Conservation (phyloP, 2,888 invertebrate genomes). For the Drosophila peninsularis region DNA sequence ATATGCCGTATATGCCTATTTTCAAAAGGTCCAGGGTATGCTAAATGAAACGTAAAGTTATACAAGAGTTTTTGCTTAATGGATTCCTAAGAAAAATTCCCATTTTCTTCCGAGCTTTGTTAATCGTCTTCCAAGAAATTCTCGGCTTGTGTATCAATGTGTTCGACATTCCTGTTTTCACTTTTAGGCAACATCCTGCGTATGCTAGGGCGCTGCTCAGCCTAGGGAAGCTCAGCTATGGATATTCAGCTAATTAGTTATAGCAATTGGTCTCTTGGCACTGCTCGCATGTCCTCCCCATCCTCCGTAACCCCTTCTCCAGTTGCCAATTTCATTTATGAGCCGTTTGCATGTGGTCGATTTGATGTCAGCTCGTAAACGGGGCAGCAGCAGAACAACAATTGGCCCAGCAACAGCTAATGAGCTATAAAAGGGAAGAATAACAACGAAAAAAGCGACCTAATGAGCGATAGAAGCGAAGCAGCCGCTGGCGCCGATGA, state of each 20-base stretch:
- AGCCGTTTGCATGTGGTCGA: conserved; percentile 58
- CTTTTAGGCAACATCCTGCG: too few relatives aligned
- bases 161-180: too few relatives aligned
- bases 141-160: too few relatives aligned
- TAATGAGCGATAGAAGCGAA: conserved; percentile 48
- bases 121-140: too few relatives aligned
- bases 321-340: conserved; percentile 41
- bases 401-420: conserved; percentile 42
- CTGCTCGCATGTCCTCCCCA: not conserved
- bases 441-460: conserved; percentile 24
- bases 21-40: too few relatives aligned
- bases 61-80: too few relatives aligned
- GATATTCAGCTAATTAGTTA: conserved; percentile 41
- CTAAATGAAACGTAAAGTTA: too few relatives aligned
- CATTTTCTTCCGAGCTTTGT: too few relatives aligned
- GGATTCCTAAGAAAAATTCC: too few relatives aligned
- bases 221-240: not conserved
- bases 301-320: not conserved
- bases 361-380: conserved; percentile 53
- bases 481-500: conserved; percentile 36
- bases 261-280: not conserved
- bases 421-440: conserved; percentile 42
- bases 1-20: too few relatives aligned
- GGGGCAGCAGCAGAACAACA: conserved; percentile 23
- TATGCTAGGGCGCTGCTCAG: too few relatives aligned